Base-by-base conservation (phyloP, 53 echinoderm and acorn worm species). In the Holothuria leucospilota region DNA sequence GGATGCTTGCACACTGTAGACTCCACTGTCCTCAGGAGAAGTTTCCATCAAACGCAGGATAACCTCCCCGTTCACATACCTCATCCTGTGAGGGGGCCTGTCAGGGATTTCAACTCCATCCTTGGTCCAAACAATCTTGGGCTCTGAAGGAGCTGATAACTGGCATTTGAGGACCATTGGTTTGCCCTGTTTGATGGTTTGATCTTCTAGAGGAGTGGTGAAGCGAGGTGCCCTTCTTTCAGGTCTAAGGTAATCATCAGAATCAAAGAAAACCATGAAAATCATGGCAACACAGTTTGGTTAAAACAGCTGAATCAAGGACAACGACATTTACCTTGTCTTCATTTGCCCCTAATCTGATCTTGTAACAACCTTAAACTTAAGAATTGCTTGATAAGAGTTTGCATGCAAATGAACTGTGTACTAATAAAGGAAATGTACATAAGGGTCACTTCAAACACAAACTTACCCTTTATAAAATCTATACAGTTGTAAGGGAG, bases 31-130 rank as follows among this genome's bases (percentile, higher is more conserved):
- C 20, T 83, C 42, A 10, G 65, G 63, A 11, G 65, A 29, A 20
- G 84, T 83, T 64, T 83, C 84, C 84, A 83, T 83, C 65, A 83
- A n/a, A 21, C 84, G 46, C n/a, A 83, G 68, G 34, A 83, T 83
- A 20, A 83, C 84, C 68, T 83, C 84, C 3, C 84, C 84, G 24
- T 83, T 83, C n/a, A 83, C 68, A 6, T 83, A 83, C 16, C 84
- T 83, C 84, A 83, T 64, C 23, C 84, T 42, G 46, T 83, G 68
- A 42, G 84, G 84, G 16, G 66, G 84, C 18, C 65, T 41, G 66
- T 83, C 84, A 2, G 25, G 63, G 26, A 83, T 41, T 39, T 41
- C 67, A 8, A 21, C n/a, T 20, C 84, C 84, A 67, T 83, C 84
- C 68, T 83, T 83, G 8, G 25, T 66, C 84, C 84, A 83, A 13